phyloP scores from a whole-genome alignment of 2,797 vertebrate genomes.

The Lutjanus campechanus region DNA sequence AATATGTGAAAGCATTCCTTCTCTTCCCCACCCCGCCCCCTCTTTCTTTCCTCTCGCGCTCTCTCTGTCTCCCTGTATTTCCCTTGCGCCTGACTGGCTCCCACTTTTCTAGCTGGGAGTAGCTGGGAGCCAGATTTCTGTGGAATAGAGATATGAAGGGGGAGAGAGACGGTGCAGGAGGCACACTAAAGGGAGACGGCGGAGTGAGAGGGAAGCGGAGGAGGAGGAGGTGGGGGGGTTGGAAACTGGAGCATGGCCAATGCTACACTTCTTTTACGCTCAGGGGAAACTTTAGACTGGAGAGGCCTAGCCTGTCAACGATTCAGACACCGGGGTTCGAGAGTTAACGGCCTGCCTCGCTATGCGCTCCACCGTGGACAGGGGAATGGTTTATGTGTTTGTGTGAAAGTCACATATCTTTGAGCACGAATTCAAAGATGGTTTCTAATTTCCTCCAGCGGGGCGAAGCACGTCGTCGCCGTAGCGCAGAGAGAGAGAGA shows the following conservation, averaged over 20 bases:
- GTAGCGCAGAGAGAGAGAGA: constrained; percentile 8
- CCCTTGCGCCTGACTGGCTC: constrained; percentile 68
- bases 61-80: constrained; percentile 70
- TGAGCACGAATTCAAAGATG: constrained; percentile 42
- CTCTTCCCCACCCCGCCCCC: constrained; percentile 61
- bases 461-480: constrained; percentile 49
- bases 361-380: constrained; percentile 22
- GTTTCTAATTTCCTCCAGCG: constrained; percentile 70
- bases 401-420: constrained; percentile 22
- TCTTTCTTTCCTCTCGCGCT: constrained; percentile 58
- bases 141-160: constrained; percentile 83
- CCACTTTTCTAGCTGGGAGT: constrained; percentile 73
- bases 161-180: constrained; percentile 78
- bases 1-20: constrained; percentile 80
- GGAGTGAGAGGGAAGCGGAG: constrained; percentile 5
- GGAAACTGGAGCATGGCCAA: constrained; percentile 81
- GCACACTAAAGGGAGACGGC: constrained; percentile 66
- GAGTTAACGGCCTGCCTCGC: constrained; percentile 55
- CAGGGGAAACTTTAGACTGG: constrained; percentile 76
- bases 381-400: constrained; percentile 44
- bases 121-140: constrained; percentile 87
- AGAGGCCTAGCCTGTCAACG: constrained; percentile 70
- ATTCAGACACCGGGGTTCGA: constrained; percentile 68
- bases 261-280: constrained; percentile 78
- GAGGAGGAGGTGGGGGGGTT: constrained; percentile 18